A percentile compares a stretch with the other conserved stretches of the same genome.
Conservation (phyloP, 2,888 invertebrate genomes). For the Callimorpha dominula region DNA sequence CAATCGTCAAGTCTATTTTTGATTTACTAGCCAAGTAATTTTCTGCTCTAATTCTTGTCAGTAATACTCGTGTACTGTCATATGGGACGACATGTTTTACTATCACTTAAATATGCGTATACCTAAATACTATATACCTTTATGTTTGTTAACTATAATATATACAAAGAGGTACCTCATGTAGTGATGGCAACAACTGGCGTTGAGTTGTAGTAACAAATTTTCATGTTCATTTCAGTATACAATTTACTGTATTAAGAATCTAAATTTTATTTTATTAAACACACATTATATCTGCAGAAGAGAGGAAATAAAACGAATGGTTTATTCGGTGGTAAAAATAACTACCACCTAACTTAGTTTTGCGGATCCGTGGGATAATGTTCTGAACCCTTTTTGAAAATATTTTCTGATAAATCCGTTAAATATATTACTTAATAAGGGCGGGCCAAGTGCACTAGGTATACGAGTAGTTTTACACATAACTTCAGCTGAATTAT, state of each 20-base stretch:
- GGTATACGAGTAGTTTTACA: too few relatives aligned
- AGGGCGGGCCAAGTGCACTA: too few relatives aligned
- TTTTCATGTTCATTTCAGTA: not conserved
- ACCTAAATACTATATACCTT: conserved; percentile 4
- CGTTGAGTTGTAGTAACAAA: conserved; percentile 17
- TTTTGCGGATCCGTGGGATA: not conserved
- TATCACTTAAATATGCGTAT: conserved; percentile 7
- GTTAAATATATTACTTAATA: too few relatives aligned
- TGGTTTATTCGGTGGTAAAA: not conserved
- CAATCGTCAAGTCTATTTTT: conserved; percentile 30
- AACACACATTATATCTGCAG: not conserved
- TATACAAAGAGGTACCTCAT: conserved; percentile 33
- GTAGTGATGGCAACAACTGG: conserved; percentile 59
- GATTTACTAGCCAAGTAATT: conserved; percentile 17
- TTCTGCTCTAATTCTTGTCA: conserved; percentile 20
- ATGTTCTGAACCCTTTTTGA: too few relatives aligned
- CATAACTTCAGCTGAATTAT: too few relatives aligned
- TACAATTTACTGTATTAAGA: not conserved
- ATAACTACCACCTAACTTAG: not conserved
- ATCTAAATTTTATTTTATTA: not conserved
- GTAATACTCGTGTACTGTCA: conserved; percentile 18
- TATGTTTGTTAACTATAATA: conserved; percentile 39
- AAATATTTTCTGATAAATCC: too few relatives aligned
- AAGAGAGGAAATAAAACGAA: not conserved
- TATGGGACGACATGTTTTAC: conserved; percentile 6